Evolutionary conservation across 1,140 invertebrate species (phyloP).

Genomic region (Armadillidium nasatum): DNA sequence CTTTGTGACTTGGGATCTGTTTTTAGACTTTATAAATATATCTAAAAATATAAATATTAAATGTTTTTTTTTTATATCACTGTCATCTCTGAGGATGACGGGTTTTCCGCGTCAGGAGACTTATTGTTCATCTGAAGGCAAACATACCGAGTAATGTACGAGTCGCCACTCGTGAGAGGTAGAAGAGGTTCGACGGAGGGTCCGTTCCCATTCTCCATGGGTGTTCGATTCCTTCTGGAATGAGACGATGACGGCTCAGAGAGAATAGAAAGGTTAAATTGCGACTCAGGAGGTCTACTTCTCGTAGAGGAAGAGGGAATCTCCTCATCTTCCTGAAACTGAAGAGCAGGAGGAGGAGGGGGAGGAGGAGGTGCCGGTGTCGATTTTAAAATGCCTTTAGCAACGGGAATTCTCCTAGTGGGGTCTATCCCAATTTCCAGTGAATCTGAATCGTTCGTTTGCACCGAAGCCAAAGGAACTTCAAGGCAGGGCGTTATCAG

Average conservation of each 20-base stretch:
- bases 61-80: not conserved
- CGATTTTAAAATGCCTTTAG: constrained; percentile 24
- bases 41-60: too few species aligned
- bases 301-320: constrained; percentile 13
- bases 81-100: not conserved
- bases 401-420: constrained; percentile 27
- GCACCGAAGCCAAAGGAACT: constrained; percentile 32
- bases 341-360: constrained; percentile 16
- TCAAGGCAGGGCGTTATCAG: constrained; percentile 37
- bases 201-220: constrained; percentile 38
- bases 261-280: constrained; percentile 20
- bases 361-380: constrained; percentile 14
- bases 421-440: constrained; percentile 30
- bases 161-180: constrained; percentile 33
- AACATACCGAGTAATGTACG: constrained; percentile 34
- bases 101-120: not conserved
- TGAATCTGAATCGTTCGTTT: constrained; percentile 35
- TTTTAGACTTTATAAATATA: not conserved
- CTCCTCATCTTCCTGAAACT: constrained; percentile 6
- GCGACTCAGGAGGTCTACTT: constrained; percentile 1
- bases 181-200: constrained; percentile 37
- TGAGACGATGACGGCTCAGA: constrained; percentile 23
- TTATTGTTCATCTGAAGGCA: not conserved
- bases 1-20: not conserved
- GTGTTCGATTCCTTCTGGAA: constrained; percentile 32